phyloP scores from a whole-genome alignment of 1,140 invertebrate genomes.

The Zaprionus capensis region DNA sequence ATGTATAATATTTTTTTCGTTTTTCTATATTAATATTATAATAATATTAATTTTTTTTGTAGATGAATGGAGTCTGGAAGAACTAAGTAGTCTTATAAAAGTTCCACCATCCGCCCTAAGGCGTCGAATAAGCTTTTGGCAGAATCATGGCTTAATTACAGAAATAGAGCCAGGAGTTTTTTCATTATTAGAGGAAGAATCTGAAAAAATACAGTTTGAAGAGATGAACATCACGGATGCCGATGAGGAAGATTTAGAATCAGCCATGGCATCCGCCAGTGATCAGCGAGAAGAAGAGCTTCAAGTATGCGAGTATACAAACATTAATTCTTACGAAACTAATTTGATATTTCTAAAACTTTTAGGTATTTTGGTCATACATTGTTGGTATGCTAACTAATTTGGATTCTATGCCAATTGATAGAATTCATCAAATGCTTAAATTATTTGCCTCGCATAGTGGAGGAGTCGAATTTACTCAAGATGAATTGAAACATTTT shows the following conservation, averaged over 20 bases:
- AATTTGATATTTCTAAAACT: not conserved
- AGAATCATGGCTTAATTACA: conserved; percentile 92
- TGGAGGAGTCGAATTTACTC: conserved; percentile 94
- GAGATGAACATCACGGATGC: conserved; percentile 87
- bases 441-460: conserved; percentile 97
- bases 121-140: conserved; percentile 96
- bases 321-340: not conserved
- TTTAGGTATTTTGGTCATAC: conserved; percentile 95
- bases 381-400: conserved; percentile 98
- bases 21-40: not conserved
- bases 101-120: conserved; percentile 92
- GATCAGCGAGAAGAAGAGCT: conserved; percentile 96
- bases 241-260: conserved; percentile 96
- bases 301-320: conserved; percentile 85
- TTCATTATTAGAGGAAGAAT: conserved; percentile 90
- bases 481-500: conserved; percentile 94
- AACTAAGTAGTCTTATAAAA: conserved; percentile 92
- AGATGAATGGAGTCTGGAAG: conserved; percentile 92
- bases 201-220: conserved; percentile 85
- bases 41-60: not conserved
- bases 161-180: conserved; percentile 91
- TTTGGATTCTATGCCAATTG: conserved; percentile 95
- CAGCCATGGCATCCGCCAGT: conserved; percentile 95
- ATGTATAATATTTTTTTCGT: conserved; percentile 30
- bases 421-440: conserved; percentile 98